Evolutionary conservation across 2,888 invertebrate genomes (phyloP).

Genomic region (Xestia ashworthii): DNA sequence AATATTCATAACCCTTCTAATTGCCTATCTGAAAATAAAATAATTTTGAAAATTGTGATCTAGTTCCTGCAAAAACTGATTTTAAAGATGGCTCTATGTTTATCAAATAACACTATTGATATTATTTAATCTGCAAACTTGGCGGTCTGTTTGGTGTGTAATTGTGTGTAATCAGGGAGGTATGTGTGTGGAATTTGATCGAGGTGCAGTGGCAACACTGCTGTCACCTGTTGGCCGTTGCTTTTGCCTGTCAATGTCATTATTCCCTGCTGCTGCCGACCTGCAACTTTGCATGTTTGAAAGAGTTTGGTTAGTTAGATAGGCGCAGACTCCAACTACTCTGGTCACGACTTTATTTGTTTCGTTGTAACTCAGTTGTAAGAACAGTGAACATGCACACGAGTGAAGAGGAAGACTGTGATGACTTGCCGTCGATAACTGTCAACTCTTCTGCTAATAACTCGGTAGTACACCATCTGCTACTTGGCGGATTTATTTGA

Average conservation of each 20-base stretch:
- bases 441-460: constrained; percentile 67
- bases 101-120: no score
- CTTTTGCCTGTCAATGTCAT: not conserved
- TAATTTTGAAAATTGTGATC: no score
- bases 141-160: no score
- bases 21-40: no score
- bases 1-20: no score
- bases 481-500: not conserved
- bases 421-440: constrained; percentile 76
- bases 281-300: not conserved
- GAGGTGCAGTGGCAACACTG: no score
- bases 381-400: constrained; percentile 38
- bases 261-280: not conserved
- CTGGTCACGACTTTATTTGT: not conserved
- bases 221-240: not conserved
- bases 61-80: no score
- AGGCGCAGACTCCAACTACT: not conserved
- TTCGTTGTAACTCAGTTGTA: not conserved
- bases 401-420: constrained; percentile 74
- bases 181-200: no score
- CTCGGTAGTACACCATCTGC: constrained; percentile 57
- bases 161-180: no score
- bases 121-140: no score
- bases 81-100: no score
- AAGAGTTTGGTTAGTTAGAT: not conserved